Conservation (phyloP, 2,888 invertebrate genomes). For the Drosophila hawaiiensis region DNA sequence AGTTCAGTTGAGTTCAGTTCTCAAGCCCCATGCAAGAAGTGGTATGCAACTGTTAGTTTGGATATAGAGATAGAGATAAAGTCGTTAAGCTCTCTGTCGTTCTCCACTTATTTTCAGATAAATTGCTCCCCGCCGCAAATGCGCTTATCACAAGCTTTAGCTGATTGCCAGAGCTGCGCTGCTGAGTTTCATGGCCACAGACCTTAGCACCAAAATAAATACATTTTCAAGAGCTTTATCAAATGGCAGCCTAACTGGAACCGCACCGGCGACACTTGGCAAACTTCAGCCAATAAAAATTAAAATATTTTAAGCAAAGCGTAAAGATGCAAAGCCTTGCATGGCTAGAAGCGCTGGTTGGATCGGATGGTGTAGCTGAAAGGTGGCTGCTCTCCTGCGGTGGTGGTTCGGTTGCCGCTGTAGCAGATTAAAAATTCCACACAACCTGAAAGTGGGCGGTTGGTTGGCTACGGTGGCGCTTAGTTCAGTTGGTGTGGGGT, state of each 20-base stretch:
- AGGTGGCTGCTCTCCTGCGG: conserved; percentile 37
- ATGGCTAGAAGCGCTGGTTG: conserved; percentile 44
- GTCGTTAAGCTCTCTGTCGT: conserved; percentile 2
- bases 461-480: conserved; percentile 2
- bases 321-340: conserved; percentile 77
- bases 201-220: conserved; percentile 69
- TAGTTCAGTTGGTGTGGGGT: background rate
- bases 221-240: conserved; percentile 76
- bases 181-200: conserved; percentile 29
- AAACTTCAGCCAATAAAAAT: conserved; percentile 78
- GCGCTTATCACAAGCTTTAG: conserved; percentile 54
- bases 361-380: background rate
- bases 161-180: conserved; percentile 44
- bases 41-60: conserved; percentile 8
- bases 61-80: background rate
- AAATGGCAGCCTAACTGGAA: conserved; percentile 52
- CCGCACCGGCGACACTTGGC: conserved; percentile 59
- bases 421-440: conserved; percentile 78
- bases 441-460: conserved; percentile 62
- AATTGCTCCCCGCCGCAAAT: conserved; percentile 33
- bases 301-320: conserved; percentile 79
- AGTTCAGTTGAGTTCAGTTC: background rate
- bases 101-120: conserved; percentile 11
- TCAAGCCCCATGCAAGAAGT: background rate
- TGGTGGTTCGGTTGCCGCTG: conserved; percentile 61